Evolutionary conservation across 2,888 invertebrate genomes (phyloP).

Genomic region (Antitype chi): DNA sequence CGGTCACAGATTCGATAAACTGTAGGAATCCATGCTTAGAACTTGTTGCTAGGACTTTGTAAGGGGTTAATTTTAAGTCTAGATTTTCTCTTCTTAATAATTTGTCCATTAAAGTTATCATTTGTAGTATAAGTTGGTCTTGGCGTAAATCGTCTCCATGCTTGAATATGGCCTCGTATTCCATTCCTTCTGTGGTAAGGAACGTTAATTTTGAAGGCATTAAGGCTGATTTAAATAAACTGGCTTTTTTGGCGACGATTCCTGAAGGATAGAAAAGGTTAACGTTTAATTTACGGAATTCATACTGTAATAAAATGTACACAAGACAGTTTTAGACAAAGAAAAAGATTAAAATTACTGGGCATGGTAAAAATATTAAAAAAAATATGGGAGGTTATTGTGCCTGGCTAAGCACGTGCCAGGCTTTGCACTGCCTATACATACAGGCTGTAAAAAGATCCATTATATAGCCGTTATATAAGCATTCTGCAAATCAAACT

Average conservation of each 20-base stretch:
- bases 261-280: conserved; percentile 72
- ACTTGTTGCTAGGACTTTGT: conserved; percentile 97
- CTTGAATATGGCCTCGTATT: conserved; percentile 99
- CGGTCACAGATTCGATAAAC: conserved; percentile 97
- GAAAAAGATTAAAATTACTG: not conserved
- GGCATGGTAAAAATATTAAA: not conserved
- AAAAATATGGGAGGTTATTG: too few relatives aligned
- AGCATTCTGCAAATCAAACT: too few relatives aligned
- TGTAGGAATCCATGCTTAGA: conserved; percentile 99
- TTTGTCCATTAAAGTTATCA: conserved; percentile 99
- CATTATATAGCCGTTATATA: too few relatives aligned
- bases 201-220: conserved; percentile 98
- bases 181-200: conserved; percentile 94
- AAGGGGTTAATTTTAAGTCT: conserved; percentile 98
- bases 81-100: conserved; percentile 97
- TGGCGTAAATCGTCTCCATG: conserved; percentile 99
- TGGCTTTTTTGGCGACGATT: conserved; percentile 96
- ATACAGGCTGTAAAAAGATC: too few relatives aligned
- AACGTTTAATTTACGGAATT: not conserved
- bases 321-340: not conserved
- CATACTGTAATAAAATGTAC: not conserved
- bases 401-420: too few relatives aligned
- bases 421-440: too few relatives aligned
- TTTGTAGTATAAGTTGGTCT: conserved; percentile 99
- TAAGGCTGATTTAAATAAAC: conserved; percentile 98